Conservation (phyloP, 2,797 vertebrate species). For the Mormyrus hasselquistii region DNA sequence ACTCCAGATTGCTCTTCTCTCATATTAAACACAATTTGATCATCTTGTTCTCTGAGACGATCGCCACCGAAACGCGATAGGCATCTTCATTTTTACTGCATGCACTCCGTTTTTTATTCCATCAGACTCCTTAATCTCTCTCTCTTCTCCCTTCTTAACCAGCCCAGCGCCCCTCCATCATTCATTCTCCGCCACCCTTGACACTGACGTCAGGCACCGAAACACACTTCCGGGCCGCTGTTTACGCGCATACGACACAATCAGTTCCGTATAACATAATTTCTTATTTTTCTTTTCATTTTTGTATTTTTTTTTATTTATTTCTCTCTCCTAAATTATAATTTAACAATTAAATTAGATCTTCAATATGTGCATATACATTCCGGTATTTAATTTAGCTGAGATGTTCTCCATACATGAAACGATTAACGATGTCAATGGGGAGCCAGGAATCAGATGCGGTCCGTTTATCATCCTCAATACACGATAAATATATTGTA, state of each 20-base stretch:
- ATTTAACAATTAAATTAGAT: not conserved
- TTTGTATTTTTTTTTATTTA: not conserved
- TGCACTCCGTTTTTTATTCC: not conserved
- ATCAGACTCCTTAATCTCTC: not conserved
- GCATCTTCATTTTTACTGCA: not conserved
- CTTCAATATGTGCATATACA: not conserved
- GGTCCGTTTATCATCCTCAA: not conserved
- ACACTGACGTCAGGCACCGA: not conserved
- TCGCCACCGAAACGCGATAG: not conserved
- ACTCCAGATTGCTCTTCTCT: not conserved
- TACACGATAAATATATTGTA: not conserved
- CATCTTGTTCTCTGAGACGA: not conserved
- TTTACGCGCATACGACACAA: not conserved
- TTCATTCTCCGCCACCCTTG: not conserved
- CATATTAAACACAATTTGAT: not conserved
- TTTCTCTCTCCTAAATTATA: too few relatives aligned
- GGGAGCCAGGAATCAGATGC: not conserved
- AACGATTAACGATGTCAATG: not conserved
- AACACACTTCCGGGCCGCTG: not conserved
- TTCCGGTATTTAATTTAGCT: not conserved
- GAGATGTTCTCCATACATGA: not conserved
- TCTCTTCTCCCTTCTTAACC: not conserved
- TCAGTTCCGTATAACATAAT: not conserved
- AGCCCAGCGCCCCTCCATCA: not conserved
- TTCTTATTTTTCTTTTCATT: not conserved